A percentile compares a stretch with the other conserved stretches of the same genome.
Evolutionary conservation across 2,113 vertebrate genomes (phyloP).

Genomic region (Willisornis vidua): DNA sequence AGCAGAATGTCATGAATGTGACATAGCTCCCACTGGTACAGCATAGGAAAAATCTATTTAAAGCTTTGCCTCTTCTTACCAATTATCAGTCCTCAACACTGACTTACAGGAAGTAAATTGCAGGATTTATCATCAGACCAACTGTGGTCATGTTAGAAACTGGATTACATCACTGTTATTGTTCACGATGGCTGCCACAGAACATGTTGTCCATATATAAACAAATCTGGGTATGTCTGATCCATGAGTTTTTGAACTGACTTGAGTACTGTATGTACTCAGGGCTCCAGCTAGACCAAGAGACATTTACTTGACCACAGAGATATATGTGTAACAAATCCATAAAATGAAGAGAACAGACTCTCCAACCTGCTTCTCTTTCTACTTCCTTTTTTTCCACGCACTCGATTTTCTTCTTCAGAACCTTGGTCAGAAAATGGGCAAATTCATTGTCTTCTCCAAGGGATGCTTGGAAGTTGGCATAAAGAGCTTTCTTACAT

Average conservation of each 20-base stretch:
- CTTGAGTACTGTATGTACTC: not conserved
- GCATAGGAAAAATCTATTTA: not conserved
- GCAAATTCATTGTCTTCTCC: constrained; percentile 86
- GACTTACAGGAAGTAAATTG: not conserved
- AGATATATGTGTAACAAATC: not conserved
- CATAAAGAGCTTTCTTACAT: constrained; percentile 75
- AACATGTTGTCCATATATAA: not conserved
- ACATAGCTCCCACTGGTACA: not conserved
- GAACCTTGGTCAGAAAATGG: constrained; percentile 83
- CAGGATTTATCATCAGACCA: not conserved
- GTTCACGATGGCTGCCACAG: not conserved
- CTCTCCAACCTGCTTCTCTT: constrained; percentile 70
- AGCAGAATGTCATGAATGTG: not conserved
- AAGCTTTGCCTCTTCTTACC: not conserved
- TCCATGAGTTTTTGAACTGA: not conserved
- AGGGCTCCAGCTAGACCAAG: not conserved
- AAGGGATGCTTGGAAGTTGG: constrained; percentile 81
- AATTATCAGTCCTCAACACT: not conserved
- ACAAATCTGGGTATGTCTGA: not conserved
- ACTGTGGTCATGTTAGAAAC: not conserved
- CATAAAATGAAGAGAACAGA: not conserved
- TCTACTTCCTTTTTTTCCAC: constrained; percentile 73
- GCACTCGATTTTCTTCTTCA: constrained; percentile 84
- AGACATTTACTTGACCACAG: not conserved
- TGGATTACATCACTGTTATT: not conserved